phyloP scores from a whole-genome alignment of 35 echinoderm and acorn worm genomes.

The Ophioderma brevispina region DNA sequence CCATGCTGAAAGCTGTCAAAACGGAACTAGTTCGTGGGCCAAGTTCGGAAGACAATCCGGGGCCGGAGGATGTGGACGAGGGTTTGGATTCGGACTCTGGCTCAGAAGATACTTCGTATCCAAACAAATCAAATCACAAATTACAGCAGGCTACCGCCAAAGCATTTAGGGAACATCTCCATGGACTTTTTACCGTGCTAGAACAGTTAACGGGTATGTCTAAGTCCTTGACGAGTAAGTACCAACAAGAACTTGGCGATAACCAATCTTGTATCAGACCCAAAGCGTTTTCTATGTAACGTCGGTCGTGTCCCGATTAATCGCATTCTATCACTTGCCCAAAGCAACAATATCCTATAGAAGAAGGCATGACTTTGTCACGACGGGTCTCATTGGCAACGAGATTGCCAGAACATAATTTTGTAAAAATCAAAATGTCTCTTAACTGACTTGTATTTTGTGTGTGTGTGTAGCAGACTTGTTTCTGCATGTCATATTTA shows the following conservation, averaged over 20 bases:
- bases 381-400: too few species aligned
- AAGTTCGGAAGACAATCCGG: conserved; percentile 36
- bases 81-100: background rate
- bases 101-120: conserved; percentile 4
- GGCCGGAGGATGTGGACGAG: background rate
- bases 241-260: conserved; percentile 90
- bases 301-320: background rate
- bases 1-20: conserved; percentile 92
- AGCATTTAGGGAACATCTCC: conserved; percentile 88
- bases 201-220: conserved; percentile 87
- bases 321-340: too few species aligned
- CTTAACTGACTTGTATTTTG: too few species aligned
- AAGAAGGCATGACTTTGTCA: too few species aligned
- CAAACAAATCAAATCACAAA: background rate
- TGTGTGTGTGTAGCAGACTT: too few species aligned
- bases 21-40: conserved; percentile 82
- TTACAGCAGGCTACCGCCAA: conserved; percentile 58
- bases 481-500: too few species aligned
- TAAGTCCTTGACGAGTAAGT: conserved; percentile 71
- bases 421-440: too few species aligned
- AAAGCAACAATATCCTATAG: too few species aligned
- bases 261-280: conserved; percentile 80
- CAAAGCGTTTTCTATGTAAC: conserved; percentile 69
- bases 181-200: conserved; percentile 80
- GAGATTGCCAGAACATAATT: too few species aligned